These are phyloP conservation scores for Nipponia nippon DNA, from an alignment of 2,113 vertebrate genomes.

Conservation along the genomic window DNA sequence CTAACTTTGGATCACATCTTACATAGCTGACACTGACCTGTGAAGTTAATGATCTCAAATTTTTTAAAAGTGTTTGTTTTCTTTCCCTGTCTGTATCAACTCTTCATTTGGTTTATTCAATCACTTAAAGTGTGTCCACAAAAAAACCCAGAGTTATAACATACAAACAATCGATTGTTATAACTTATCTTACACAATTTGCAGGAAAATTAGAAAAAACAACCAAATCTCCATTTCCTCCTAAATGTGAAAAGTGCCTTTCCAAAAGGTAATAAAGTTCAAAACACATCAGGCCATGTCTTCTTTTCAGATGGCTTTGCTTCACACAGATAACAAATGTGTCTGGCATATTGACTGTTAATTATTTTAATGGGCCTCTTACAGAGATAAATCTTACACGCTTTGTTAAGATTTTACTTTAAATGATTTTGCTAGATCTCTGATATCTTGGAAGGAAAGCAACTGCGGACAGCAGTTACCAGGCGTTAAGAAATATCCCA, in stretches of 20 bases:
- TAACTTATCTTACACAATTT: neutral
- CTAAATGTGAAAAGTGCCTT: neutral
- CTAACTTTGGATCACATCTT: neutral
- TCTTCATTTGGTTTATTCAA: neutral
- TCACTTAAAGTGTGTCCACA: neutral
- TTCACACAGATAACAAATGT: neutral
- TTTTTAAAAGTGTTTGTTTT: neutral
- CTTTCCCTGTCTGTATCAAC: neutral
- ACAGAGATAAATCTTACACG: neutral
- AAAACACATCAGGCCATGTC: neutral
- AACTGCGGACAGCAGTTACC: neutral
- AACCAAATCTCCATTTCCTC: rapidly evolving
- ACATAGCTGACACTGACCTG: neutral
- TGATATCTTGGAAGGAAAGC: neutral
- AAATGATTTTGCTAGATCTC: neutral
- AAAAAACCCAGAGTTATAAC: neutral
- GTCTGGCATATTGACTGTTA: neutral
- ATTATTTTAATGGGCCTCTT: neutral
- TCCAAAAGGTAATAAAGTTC: neutral
- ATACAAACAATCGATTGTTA: neutral
- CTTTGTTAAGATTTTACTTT: neutral
- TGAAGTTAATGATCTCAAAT: neutral
- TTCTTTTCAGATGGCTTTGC: neutral
- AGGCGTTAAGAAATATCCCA: neutral
- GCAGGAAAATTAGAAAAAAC: neutral